Evolutionary conservation across 2,888 invertebrate species (phyloP), one percentile per base, ranked within the genome.

Genomic region (Limnephilus rhombicus): DNA sequence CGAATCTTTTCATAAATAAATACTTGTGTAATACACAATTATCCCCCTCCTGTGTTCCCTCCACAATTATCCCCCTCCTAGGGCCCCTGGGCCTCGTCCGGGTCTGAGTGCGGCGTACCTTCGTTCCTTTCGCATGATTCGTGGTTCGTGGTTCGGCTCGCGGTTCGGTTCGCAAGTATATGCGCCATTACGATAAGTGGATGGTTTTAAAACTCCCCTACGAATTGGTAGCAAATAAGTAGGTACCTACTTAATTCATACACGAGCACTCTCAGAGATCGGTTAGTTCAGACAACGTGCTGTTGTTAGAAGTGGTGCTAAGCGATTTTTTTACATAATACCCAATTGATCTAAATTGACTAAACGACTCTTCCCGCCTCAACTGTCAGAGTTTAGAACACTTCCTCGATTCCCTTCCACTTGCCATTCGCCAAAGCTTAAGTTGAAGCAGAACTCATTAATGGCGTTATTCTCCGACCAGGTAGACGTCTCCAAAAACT

Each of bases 341-440:
- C 80, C 89, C 93, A 93, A 93, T 93, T 93, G 93, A 91, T 90
- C 88, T 93, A 93, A 93, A 93, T 93, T 93, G 93, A 92, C 89
- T 92, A 90, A 93, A 93, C 87, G 92, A 93, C 86, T 37, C 80
- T 88, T 68, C 88, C 91, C 85, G 91, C 45, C 91, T 83, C 45
- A 88, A 90, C 91, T 91, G 93, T 68, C 68, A 91, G 85, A 90
- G 90, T 86, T 90, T 87, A 80, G 90, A 91, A 45, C 15, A 37
- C 86, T 41, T 86, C 49, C 49, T 49, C 86, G 87, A 90, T 82
- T 80, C 82, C 89, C 89, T 82, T 31, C 31, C 31, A 31, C 31
- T 31, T 80, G 68, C n/a, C 68, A 68, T 53, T 53, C 53, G 53
- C 53, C 53, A 37, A 90, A 24, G 80, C 29, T 29, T 49, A 34